Percentiles rank a stretch among this genome's conserved stretches.
phyloP scores from a whole-genome alignment of 2,888 invertebrate genomes.

The Cataglyphis albicans region DNA sequence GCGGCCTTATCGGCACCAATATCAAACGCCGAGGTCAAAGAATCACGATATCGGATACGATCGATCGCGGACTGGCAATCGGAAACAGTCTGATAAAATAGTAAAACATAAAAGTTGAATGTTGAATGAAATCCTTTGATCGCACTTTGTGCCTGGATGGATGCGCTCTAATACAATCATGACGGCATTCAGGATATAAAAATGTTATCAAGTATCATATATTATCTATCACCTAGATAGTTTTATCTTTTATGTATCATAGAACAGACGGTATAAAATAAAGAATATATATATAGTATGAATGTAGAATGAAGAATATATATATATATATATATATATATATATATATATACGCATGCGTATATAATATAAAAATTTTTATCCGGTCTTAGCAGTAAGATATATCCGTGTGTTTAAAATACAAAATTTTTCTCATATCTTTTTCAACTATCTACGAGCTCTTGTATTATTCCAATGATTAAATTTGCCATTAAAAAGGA shows the following conservation, averaged over 20 bases:
- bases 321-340: not conserved
- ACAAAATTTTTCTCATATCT: not conserved
- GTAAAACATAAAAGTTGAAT: slow-evolving; percentile 50
- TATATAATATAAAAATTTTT: not conserved
- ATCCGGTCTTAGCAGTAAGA: not conserved
- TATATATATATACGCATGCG: too few species aligned
- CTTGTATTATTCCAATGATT: not conserved
- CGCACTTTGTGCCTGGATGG: not conserved
- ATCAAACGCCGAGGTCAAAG: slow-evolving; percentile 64
- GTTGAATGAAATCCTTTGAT: slow-evolving; percentile 43
- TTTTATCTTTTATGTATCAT: not conserved
- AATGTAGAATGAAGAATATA: not conserved
- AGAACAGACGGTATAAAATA: not conserved
- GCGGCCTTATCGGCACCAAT: slow-evolving; percentile 69
- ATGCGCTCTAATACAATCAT: slow-evolving; percentile 6
- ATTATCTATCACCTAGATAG: not conserved
- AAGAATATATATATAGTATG: not conserved
- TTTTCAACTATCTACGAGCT: not conserved
- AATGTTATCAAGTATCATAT: not conserved
- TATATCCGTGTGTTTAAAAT: slow-evolving; percentile 44
- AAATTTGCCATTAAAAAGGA: not conserved
- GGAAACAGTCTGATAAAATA: slow-evolving; percentile 68
- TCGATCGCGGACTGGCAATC: slow-evolving; percentile 61
- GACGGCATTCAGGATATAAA: slow-evolving; percentile 21
- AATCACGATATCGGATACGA: slow-evolving; percentile 69